These are phyloP conservation scores for Vultur gryphus DNA, from an alignment of 2,797 vertebrate genomes.

Conservation along the genomic window DNA sequence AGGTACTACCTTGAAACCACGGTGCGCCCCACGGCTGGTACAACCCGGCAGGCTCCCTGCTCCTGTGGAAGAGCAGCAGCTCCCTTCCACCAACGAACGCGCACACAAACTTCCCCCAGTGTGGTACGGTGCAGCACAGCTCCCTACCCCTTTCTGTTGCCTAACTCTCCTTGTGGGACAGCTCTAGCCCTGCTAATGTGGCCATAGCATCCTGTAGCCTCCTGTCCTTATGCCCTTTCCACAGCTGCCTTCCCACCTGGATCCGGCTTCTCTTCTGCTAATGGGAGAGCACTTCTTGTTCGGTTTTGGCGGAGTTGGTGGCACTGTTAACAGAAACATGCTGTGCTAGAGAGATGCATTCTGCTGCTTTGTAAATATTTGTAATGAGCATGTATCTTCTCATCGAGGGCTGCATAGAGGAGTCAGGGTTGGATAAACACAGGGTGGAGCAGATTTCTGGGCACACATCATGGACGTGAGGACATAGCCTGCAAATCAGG, in stretches of 20 bases:
- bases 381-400: neutral
- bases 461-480: accelerated
- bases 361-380: neutral
- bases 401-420: neutral
- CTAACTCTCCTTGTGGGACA: neutral
- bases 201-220: accelerated
- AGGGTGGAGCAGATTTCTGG: neutral
- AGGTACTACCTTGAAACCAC: accelerated
- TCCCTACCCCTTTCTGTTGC: neutral
- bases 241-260: neutral
- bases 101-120: accelerated
- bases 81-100: neutral
- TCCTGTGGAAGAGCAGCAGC: neutral
- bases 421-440: neutral
- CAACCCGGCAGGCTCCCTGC: neutral
- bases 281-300: neutral
- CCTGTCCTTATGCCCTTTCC: neutral
- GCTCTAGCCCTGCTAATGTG: neutral
- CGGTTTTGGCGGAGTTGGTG: neutral
- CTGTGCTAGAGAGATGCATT: neutral
- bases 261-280: neutral
- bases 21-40: accelerated
- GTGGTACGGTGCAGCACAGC: neutral
- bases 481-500: neutral
- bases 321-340: neutral